These are phyloP conservation scores for Hirudo medicinalis DNA, from an alignment of 1,140 invertebrate species.

Conservation along the genomic window DNA sequence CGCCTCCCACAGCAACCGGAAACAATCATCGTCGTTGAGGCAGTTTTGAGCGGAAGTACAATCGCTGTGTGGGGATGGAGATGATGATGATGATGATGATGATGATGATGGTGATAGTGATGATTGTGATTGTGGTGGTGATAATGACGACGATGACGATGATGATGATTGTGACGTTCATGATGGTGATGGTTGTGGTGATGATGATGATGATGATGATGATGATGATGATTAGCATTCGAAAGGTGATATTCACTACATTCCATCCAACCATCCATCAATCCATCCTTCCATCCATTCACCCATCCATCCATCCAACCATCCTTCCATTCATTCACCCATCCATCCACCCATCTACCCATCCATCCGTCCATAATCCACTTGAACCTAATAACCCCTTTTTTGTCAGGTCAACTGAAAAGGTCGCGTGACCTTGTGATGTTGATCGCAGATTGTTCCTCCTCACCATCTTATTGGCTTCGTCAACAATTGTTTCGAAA, in stretches of 20 bases:
- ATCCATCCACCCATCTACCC: too few relatives aligned
- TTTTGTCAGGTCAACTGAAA: background rate
- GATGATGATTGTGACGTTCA: background rate
- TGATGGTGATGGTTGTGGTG: background rate
- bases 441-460: background rate
- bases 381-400: background rate
- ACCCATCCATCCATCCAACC: too few relatives aligned
- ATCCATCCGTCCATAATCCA: background rate
- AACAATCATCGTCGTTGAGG: background rate
- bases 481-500: too few relatives aligned
- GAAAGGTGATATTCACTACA: too few relatives aligned
- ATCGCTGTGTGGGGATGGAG: background rate
- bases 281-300: too few relatives aligned
- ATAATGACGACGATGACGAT: background rate
- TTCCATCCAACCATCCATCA: too few relatives aligned
- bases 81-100: background rate
- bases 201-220: background rate
- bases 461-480: background rate
- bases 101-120: background rate
- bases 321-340: too few relatives aligned
- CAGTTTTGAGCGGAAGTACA: slow-evolving; percentile 1
- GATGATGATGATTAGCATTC: background rate
- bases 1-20: slow-evolving; percentile 3
- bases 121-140: background rate
- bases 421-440: background rate